These are phyloP conservation scores for Acrobasis consociella DNA, from an alignment of 2,888 invertebrate species.

Conservation along the genomic window DNA sequence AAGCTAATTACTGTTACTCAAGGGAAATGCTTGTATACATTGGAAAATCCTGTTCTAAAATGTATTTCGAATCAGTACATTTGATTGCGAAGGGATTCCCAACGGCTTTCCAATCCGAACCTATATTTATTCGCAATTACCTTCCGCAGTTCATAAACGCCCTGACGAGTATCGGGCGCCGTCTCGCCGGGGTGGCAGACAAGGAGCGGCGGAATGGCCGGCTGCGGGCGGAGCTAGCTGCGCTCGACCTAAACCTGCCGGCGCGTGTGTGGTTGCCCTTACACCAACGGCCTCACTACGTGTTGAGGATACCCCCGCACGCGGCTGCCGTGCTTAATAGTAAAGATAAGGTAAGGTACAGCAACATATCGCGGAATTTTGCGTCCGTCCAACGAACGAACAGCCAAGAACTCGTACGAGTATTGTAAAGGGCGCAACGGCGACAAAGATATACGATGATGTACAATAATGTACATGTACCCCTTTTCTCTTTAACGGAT, in stretches of 20 bases:
- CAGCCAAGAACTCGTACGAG: too few relatives aligned
- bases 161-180: slow-evolving; percentile 70
- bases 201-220: slow-evolving; percentile 95
- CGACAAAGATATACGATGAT: too few relatives aligned
- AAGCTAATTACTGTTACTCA: too few relatives aligned
- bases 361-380: background rate
- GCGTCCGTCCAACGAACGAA: too few relatives aligned
- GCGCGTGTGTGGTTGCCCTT: slow-evolving; percentile 99
- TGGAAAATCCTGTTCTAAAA: background rate
- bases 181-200: slow-evolving; percentile 69
- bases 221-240: slow-evolving; percentile 95
- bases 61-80: background rate
- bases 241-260: slow-evolving; percentile 97
- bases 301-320: slow-evolving; percentile 98
- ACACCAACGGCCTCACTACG: slow-evolving; percentile 94
- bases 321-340: slow-evolving; percentile 99
- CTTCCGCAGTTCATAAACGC: slow-evolving; percentile 65
- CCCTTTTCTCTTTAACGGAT: too few relatives aligned
- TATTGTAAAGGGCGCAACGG: too few relatives aligned
- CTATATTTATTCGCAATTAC: slow-evolving; percentile 9
- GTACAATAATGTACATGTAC: too few relatives aligned
- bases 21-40: background rate
- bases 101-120: slow-evolving; percentile 1
- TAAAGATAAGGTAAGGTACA: slow-evolving; percentile 90
- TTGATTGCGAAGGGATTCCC: background rate